Evolutionary conservation across 1,140 invertebrate species (phyloP), one percentile per base, ranked within the genome.

Genomic region (Cephus cinctus): DNA sequence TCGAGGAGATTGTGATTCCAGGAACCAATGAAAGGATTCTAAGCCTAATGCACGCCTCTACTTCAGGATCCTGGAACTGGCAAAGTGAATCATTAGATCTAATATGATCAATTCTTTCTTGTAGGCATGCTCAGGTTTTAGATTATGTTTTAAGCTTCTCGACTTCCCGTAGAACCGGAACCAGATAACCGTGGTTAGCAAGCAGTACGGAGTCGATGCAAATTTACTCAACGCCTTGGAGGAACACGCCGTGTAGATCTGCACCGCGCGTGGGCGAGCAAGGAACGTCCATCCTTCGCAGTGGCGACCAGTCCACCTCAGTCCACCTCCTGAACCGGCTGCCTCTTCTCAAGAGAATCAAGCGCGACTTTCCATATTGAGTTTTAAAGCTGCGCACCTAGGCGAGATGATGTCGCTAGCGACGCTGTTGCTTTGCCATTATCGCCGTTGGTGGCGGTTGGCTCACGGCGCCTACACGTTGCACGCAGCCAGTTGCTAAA

Each of bases 381-480:
- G 58, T 49, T 65, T 62, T 67, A 52, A 53, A 61, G 60, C 62
- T 61, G 47, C 54, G 47, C 50, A n/a, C n/a, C n/a, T n/a, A n/a
- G n/a, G n/a, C n/a, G n/a, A n/a, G n/a, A n/a, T n/a, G n/a, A n/a
- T n/a, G n/a, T n/a, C n/a, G n/a, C n/a, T n/a, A n/a, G n/a, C n/a
- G n/a, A n/a, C n/a, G n/a, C n/a, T n/a, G n/a, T n/a, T n/a, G n/a
- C n/a, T n/a, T n/a, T n/a, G n/a, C n/a, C n/a, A n/a, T n/a, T n/a
- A n/a, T n/a, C n/a, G n/a, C n/a, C n/a, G n/a, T 62, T 54, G 12
- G 54, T 46, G 55, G 36, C 34, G 41, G 64, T 63, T 52, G 62
- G 57, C 65, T 65, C 67, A 64, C 56, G 51, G 61, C 66, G 64
- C 66, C 66, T 67, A 69, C 64, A 65, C 63, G 54, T 18, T 18